Percentiles rank a stretch among this genome's conserved stretches.
These are phyloP conservation scores for Siniperca knerii DNA, from an alignment of 2,113 vertebrate species.

Conservation along the genomic window DNA sequence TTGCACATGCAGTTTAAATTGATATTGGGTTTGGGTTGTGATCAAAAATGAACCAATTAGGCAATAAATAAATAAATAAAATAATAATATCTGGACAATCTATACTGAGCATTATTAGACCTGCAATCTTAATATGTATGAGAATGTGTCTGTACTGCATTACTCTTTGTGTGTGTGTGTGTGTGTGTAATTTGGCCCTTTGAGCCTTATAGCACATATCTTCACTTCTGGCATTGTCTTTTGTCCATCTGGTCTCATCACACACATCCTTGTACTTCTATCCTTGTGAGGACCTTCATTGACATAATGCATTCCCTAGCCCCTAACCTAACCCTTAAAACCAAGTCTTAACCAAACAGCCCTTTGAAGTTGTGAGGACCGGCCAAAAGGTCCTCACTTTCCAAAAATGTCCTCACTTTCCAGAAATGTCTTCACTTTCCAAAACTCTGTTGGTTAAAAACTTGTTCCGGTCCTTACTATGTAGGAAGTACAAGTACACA, in stretches of 20 bases:
- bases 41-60: neutral
- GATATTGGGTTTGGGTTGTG: neutral
- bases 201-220: conserved; percentile 30
- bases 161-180: conserved; percentile 1
- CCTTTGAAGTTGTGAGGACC: too few species aligned
- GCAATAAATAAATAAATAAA: neutral
- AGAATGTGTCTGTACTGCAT: conserved; percentile 16
- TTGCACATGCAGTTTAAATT: neutral
- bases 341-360: too few species aligned
- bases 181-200: conserved; percentile 26
- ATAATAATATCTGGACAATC: neutral
- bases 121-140: neutral
- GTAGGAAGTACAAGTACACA: too few species aligned
- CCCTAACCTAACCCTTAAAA: too few species aligned
- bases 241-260: conserved; percentile 56
- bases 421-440: too few species aligned
- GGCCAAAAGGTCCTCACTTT: too few species aligned
- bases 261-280: too few species aligned
- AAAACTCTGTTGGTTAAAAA: too few species aligned
- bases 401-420: too few species aligned
- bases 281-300: too few species aligned
- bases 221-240: conserved; percentile 35
- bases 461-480: too few species aligned
- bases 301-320: too few species aligned
- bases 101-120: neutral